Evolutionary conservation across 2,888 invertebrate species (phyloP).

Genomic region (Drosophila kambysellisi): DNA sequence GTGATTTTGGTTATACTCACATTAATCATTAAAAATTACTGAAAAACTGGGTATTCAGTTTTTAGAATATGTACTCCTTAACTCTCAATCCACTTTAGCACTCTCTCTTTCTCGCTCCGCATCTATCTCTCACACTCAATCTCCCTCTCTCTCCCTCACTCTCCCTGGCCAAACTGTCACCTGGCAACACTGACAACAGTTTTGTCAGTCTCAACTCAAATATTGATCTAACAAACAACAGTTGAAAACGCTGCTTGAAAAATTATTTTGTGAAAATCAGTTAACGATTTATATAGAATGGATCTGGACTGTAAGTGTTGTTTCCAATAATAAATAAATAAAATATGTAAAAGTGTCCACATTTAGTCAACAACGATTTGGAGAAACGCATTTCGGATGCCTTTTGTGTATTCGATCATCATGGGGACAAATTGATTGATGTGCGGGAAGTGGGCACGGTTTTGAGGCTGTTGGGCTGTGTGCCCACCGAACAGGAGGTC

Average conservation of each 20-base stretch:
- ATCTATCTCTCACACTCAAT: neutral
- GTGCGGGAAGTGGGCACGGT: constrained; percentile 96
- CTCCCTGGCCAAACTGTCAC: neutral
- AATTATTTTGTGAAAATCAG: constrained; percentile 2
- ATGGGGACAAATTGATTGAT: constrained; percentile 94
- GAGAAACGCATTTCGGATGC: constrained; percentile 93
- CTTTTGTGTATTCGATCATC: constrained; percentile 96
- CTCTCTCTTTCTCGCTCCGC: neutral
- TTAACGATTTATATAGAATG: constrained; percentile 32
- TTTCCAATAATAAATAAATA: neutral
- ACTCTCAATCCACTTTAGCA: neutral
- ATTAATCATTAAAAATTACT: neutral
- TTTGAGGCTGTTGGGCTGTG: constrained; percentile 93
- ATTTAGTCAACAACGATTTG: constrained; percentile 88
- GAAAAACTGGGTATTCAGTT: neutral
- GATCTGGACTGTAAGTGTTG: constrained; percentile 66
- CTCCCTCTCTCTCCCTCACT: no score
- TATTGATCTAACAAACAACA: constrained; percentile 36
- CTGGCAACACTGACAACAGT: constrained; percentile 22
- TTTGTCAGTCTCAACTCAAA: neutral
- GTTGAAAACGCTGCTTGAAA: constrained; percentile 4
- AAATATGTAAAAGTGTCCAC: neutral
- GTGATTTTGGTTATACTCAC: neutral
- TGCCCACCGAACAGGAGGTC: constrained; percentile 95
- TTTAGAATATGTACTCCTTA: neutral